A percentile compares a stretch with the other conserved stretches of the same genome.
phyloP scores from a whole-genome alignment of 2,888 invertebrate species.

The Pollenia amentaria region DNA sequence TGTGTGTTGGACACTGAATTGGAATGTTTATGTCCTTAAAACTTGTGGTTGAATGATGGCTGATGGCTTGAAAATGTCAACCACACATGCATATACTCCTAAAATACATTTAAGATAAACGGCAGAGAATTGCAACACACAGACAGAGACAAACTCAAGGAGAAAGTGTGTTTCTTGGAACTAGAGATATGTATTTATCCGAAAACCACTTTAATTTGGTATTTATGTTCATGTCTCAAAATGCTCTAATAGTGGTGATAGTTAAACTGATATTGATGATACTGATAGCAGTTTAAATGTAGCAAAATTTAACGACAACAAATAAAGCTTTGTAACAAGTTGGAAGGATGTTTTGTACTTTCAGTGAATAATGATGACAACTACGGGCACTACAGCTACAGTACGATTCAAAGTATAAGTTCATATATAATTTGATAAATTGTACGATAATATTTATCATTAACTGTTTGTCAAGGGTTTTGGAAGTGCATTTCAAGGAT shows the following conservation, averaged over 20 bases:
- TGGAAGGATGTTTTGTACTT: too few species aligned
- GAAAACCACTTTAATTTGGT: constrained; percentile 32
- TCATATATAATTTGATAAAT: too few species aligned
- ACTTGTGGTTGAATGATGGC: constrained; percentile 6
- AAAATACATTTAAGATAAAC: constrained; percentile 13
- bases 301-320: neutral
- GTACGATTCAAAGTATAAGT: too few species aligned
- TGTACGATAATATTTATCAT: too few species aligned
- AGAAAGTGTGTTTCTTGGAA: constrained; percentile 9
- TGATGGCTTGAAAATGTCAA: constrained; percentile 23
- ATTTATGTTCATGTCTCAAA: constrained; percentile 35
- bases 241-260: constrained; percentile 20
- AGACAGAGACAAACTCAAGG: neutral
- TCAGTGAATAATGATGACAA: too few species aligned
- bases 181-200: neutral
- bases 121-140: neutral
- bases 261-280: constrained; percentile 21
- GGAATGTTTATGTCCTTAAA: constrained; percentile 20
- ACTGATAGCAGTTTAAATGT: constrained; percentile 1
- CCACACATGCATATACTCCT: neutral
- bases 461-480: too few species aligned
- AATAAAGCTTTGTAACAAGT: too few species aligned
- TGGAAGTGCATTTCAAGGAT: too few species aligned
- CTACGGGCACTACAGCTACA: too few species aligned
- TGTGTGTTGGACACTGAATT: neutral